Evolutionary conservation across 2,888 invertebrate species (phyloP), one percentile per base, ranked within the genome.

Genomic region (Theodoxus fluviatilis): DNA sequence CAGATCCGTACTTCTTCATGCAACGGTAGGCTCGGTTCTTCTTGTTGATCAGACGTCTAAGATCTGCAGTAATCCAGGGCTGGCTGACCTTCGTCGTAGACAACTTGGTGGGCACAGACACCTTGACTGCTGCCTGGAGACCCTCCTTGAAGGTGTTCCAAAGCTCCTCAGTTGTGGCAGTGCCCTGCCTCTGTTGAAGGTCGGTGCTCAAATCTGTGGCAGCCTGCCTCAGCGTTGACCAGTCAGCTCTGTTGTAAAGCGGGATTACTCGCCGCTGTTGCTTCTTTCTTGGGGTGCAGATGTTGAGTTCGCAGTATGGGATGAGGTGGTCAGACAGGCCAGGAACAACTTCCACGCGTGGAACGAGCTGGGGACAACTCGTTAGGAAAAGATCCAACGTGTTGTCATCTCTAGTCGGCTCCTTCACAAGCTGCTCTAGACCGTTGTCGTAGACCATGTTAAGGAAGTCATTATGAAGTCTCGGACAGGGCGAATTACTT

Each of bases 251-350:
- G 59, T 31, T 35, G 33, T 59, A 59, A 2, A 59, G 38, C 22
- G 63, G 38, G 25, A 9, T 63, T 22, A 25, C 38, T n/a, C 63
- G 63, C 38, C 6, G 38, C 38, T 25, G 1, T 31, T 38, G 37
- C 22, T 63, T 63, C 63, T 63, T 63, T 37, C 22, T 63, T 25
- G 25, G 38, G 25, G 38, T 2, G 38, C 38, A 38, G 63, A 25
- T 63, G 63, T 25, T 63, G 43, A 65, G 31, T 31, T 65, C 65
- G n/a, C 40, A 43, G 31, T 65, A 65, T 28, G 47, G 43, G n/a
- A 47, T 47, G 33, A 37, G 4, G 65, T 65, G 65, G 65, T 65
- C 47, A 3, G 65, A 65, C 28, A 65, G 40, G 12, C 65, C 47
- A 43, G 65, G 65, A 22, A 47, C 65, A 2, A 47, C 65, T 31